Evolutionary conservation across 2,113 vertebrate species (phyloP), one percentile per base, ranked within the genome.

Genomic region (Tinamus guttatus): DNA sequence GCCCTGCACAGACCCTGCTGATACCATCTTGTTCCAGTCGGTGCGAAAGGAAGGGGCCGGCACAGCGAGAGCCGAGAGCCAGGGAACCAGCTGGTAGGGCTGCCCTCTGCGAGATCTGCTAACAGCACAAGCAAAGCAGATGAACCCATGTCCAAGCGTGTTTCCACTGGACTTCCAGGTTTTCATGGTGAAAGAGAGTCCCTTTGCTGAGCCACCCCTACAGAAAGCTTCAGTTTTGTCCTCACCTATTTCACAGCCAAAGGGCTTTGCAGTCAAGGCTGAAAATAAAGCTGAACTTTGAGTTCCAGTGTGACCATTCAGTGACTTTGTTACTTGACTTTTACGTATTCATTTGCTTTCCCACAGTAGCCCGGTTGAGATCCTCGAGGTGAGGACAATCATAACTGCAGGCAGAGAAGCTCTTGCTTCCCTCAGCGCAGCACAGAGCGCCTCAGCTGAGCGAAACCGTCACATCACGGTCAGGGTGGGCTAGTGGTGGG

Each of bases 401-500:
- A 16, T 56, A 56, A 56, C 54, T 30, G 28, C 24, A 9, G 54
- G 28, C 28, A 10, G 6, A 30, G 8, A 30, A 56, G 54, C 54
- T 32, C 4, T 1, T 5, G 16, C 49, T 85, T 82, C 24, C 45
- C 25, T 21, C n/a, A 12, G 5, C 78, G 22, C 69, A 84, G 34
- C 73, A 45, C 32, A 81, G n/a, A 63, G 28, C 59, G 34, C 85
- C 59, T 56, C 27, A 45, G 63, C 60, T 67, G n/a, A 74, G 52
- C 15, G 1, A 25, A 88, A 60, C 73, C 81, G 21, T 20, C 47
- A 30, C 7, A 5, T 52, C 0, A 0, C 1, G 1, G 47, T 49
- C 7, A 1, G 54, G 13, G 13, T 67, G 64, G 54, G 64, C 81
- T 32, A 12, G 24, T 13, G 8, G n/a, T 36, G 47, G 41, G 32